These are phyloP conservation scores for Amyelois transitella DNA, from an alignment of 1,140 invertebrate species.

Conservation along the genomic window DNA sequence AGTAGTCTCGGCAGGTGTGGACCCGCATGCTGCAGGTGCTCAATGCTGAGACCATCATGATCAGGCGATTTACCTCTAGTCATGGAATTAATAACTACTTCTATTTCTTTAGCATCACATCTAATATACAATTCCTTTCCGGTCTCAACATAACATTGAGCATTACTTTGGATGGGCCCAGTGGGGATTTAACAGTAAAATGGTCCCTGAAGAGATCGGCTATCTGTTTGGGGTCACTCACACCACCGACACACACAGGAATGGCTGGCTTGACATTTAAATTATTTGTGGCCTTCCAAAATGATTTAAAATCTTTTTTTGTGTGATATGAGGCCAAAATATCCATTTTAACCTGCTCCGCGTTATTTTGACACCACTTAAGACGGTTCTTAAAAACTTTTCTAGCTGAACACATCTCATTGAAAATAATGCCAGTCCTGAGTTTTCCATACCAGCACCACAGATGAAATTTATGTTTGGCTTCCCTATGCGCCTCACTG, in stretches of 20 bases:
- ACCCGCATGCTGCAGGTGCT: not conserved
- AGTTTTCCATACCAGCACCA: conserved; percentile 8
- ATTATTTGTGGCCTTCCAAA: conserved; percentile 20
- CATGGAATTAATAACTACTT: not conserved
- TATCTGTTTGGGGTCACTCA: conserved; percentile 3
- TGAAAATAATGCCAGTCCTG: not conserved
- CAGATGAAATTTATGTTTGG: conserved; percentile 1
- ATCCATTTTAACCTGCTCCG: conserved; percentile 17
- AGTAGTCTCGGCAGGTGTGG: not conserved
- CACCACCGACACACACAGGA: conserved; percentile 12
- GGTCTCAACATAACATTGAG: not conserved
- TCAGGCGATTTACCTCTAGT: not conserved
- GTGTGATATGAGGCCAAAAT: conserved; percentile 5
- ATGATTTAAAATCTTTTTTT: conserved; percentile 12
- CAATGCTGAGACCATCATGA: too few relatives aligned
- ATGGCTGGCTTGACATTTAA: conserved; percentile 2
- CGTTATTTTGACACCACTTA: conserved; percentile 18
- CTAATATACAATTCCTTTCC: not conserved
- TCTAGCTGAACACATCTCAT: too few relatives aligned
- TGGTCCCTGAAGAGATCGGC: conserved; percentile 9
- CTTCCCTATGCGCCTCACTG: conserved; percentile 2
- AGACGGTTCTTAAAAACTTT: conserved; percentile 12
- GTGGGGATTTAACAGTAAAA: conserved; percentile 6
- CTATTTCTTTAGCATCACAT: not conserved
- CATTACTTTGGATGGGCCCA: not conserved